Percentiles rank a stretch among this genome's conserved stretches.
Conservation (phyloP, 2,888 invertebrate species). For the Brachyptera putata region DNA sequence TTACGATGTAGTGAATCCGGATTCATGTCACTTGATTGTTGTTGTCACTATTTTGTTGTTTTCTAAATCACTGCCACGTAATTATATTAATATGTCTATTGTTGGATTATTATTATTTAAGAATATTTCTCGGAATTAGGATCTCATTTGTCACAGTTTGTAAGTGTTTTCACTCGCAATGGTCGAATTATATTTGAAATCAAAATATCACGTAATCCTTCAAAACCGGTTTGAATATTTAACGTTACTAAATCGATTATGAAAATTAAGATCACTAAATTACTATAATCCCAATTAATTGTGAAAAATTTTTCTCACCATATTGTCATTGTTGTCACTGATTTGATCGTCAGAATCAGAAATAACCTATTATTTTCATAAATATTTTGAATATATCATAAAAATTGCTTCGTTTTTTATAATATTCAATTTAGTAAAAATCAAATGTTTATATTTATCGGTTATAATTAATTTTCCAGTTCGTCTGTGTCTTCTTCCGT, state of each 20-base stretch:
- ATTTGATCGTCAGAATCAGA: neutral
- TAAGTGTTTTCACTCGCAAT: too few relatives aligned
- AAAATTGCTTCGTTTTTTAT: neutral
- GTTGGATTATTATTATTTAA: too few relatives aligned
- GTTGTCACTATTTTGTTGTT: neutral
- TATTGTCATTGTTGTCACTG: neutral
- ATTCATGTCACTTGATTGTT: neutral
- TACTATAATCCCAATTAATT: neutral
- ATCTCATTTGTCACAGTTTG: too few relatives aligned
- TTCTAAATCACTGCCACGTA: neutral
- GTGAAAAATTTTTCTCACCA: neutral
- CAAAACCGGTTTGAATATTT: too few relatives aligned
- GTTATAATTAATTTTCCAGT: neutral
- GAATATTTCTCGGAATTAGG: too few relatives aligned
- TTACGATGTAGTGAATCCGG: neutral
- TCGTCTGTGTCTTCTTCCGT: neutral
- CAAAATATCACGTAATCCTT: too few relatives aligned
- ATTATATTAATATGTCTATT: neutral
- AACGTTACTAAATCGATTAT: too few relatives aligned
- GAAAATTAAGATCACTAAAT: too few relatives aligned
- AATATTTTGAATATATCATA: neutral
- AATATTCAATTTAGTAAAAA: conserved; percentile 1
- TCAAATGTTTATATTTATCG: neutral
- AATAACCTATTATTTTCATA: neutral
- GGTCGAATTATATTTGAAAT: too few relatives aligned